phyloP scores from a whole-genome alignment of 2,888 invertebrate species.

The Tenthredo notha region DNA sequence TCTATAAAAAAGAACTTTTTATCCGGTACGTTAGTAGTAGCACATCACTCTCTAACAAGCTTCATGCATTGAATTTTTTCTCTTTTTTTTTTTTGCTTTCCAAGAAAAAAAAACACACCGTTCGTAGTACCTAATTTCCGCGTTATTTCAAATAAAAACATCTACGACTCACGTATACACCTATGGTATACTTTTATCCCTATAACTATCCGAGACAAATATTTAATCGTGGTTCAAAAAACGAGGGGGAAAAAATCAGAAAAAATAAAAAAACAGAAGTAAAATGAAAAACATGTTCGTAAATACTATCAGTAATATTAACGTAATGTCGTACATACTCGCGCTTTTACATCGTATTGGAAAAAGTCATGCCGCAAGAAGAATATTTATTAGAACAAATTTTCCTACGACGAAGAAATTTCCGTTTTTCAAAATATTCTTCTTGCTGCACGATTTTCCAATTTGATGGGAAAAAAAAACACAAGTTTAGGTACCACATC shows the following conservation, averaged over 20 bases:
- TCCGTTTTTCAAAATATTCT: too few relatives aligned
- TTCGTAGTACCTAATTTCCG: background rate
- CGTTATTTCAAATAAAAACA: background rate
- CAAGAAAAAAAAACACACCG: constrained; percentile 7
- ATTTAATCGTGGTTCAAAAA: background rate
- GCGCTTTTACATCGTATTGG: too few relatives aligned
- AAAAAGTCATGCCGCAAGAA: too few relatives aligned
- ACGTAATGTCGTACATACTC: background rate
- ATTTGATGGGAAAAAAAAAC: too few relatives aligned
- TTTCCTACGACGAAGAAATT: too few relatives aligned
- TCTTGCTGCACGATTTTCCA: too few relatives aligned
- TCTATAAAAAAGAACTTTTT: constrained; percentile 30
- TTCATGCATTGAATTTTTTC: constrained; percentile 36
- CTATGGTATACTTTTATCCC: background rate
- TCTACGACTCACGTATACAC: background rate
- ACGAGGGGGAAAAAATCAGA: background rate
- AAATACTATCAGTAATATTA: background rate
- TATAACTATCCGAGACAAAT: background rate
- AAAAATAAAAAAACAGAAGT: background rate
- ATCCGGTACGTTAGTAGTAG: constrained; percentile 37
- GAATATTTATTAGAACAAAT: too few relatives aligned
- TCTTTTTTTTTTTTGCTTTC: background rate
- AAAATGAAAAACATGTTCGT: background rate
- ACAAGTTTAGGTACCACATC: background rate
- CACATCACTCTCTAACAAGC: constrained; percentile 48